Evolutionary conservation across 2,797 vertebrate species (phyloP).

Genomic region (Huso huso): DNA sequence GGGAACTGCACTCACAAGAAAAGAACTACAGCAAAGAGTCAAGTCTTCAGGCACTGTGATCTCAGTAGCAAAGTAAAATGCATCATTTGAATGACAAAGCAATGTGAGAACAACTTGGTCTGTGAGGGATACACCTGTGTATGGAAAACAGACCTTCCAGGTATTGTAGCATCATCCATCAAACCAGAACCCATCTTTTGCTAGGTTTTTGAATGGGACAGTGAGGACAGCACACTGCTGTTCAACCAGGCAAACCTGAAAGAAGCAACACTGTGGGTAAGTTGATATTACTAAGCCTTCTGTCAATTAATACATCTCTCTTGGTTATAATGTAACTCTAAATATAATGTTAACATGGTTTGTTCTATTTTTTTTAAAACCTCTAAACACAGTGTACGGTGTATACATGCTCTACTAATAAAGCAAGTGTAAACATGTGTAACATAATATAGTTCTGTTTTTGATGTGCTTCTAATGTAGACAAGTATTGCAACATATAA

Average conservation of each 20-base stretch:
- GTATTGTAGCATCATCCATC: not conserved
- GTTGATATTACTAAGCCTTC: constrained; percentile 20
- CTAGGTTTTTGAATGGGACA: constrained; percentile 35
- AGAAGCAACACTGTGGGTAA: constrained; percentile 47
- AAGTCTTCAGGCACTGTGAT: not conserved
- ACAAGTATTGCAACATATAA: no score
- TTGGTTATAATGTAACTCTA: no score
- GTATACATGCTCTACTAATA: no score
- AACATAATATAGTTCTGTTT: no score
- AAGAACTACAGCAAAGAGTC: not conserved
- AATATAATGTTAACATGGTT: no score
- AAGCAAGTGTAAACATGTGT: no score
- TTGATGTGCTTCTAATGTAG: no score
- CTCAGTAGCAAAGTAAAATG: not conserved
- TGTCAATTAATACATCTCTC: no score
- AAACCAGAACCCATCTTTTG: constrained; percentile 35
- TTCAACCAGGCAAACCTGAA: constrained; percentile 21
- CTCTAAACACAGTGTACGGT: no score
- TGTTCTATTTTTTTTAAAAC: no score
- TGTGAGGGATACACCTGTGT: constrained; percentile 19
- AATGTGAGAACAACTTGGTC: constrained; percentile 11
- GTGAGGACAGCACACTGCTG: constrained; percentile 17
- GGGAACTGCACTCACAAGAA: not conserved
- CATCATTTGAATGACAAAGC: constrained; percentile 18
- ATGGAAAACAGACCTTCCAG: constrained; percentile 4